phyloP scores from a whole-genome alignment of 2,888 invertebrate species.

The Exocentrus adspersus region DNA sequence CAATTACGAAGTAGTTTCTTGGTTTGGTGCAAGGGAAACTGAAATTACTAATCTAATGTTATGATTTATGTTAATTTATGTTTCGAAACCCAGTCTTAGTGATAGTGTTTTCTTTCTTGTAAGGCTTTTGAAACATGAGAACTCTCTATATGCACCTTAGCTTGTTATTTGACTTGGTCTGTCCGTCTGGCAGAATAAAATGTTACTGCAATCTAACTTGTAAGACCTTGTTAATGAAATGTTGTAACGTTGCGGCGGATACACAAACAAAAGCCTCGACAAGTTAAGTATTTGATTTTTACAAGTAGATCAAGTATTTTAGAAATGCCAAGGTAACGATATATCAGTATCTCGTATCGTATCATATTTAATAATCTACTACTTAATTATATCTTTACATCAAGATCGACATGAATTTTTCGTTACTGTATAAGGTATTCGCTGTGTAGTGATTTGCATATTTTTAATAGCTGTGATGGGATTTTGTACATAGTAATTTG shows the following conservation, averaged over 20 bases:
- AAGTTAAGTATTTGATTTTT: neutral
- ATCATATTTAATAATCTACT: neutral
- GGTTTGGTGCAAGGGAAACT: conserved; percentile 7
- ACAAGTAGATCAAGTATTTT: conserved; percentile 1
- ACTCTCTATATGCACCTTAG: too few relatives aligned
- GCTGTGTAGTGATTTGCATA: neutral
- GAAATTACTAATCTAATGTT: neutral
- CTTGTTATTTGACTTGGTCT: too few relatives aligned
- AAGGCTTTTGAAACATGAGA: too few relatives aligned
- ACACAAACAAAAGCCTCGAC: neutral
- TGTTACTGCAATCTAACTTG: neutral
- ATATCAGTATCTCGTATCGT: neutral
- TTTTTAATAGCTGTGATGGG: neutral
- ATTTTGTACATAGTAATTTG: neutral
- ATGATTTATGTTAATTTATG: neutral
- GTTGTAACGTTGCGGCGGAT: neutral
- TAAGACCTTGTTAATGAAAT: neutral
- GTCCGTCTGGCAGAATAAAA: neutral
- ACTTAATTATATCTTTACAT: neutral
- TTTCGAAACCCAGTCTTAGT: too few relatives aligned
- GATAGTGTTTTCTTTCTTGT: too few relatives aligned
- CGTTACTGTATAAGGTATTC: neutral
- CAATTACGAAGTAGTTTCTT: conserved; percentile 9
- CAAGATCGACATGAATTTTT: conserved; percentile 1
- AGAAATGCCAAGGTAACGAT: conserved; percentile 1